phyloP scores from a whole-genome alignment of 2,797 vertebrate genomes.

The Nothura maculosa region DNA sequence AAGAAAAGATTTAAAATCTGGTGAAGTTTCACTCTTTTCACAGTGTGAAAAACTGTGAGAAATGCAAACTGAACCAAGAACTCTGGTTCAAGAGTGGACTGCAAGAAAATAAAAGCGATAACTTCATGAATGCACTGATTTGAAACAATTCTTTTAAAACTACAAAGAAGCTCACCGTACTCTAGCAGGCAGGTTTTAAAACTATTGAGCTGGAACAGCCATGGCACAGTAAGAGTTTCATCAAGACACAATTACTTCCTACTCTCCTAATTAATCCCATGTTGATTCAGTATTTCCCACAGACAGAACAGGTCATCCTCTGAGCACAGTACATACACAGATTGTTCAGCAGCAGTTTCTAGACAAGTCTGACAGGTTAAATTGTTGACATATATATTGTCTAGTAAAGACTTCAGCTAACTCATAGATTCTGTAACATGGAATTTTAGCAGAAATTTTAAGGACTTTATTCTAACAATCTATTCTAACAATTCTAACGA shows the following conservation, averaged over 20 bases:
- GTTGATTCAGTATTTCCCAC: neutral
- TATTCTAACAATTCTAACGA: too few species aligned
- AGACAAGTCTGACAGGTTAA: neutral
- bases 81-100: too few species aligned
- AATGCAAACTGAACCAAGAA: neutral
- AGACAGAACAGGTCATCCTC: neutral
- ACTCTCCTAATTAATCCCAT: neutral
- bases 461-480: neutral
- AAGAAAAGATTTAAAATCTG: neutral
- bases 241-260: neutral
- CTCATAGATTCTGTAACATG: neutral
- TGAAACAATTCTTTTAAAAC: neutral
- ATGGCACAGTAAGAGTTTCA: neutral
- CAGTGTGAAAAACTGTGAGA: neutral
- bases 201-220: neutral
- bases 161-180: neutral
- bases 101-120: neutral
- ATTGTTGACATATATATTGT: neutral
- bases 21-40: neutral
- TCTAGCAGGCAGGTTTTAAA: neutral
- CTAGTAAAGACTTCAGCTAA: neutral
- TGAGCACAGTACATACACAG: rapidly evolving
- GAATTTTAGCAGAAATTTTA: neutral
- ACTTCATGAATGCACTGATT: neutral
- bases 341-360: neutral